phyloP scores from a whole-genome alignment of 2,797 vertebrate species.

The Pantherophis vulpinus region DNA sequence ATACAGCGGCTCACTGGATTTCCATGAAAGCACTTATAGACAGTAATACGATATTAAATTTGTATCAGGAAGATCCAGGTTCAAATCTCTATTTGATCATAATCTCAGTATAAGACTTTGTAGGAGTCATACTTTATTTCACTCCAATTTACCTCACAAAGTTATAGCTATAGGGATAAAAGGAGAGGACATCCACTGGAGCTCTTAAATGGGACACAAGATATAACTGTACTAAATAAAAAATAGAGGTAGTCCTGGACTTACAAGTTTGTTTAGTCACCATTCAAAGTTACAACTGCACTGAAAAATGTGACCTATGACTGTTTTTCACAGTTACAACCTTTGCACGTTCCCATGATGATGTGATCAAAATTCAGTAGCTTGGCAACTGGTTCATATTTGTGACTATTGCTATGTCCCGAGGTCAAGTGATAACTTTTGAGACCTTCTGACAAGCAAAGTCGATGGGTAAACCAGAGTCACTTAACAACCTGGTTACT shows the following conservation, averaged over 20 bases:
- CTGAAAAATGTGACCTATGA: too few species aligned
- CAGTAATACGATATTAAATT: background rate
- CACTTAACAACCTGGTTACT: background rate
- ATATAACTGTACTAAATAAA: background rate
- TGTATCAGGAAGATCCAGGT: background rate
- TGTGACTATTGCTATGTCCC: background rate
- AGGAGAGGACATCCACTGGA: background rate
- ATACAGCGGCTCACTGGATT: background rate
- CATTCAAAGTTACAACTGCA: too few species aligned
- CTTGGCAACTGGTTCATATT: background rate
- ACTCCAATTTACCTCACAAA: background rate
- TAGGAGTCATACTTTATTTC: background rate
- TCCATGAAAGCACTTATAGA: background rate
- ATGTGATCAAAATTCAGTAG: background rate
- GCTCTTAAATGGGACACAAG: background rate
- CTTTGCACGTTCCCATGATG: background rate
- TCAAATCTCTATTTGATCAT: background rate
- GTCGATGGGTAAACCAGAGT: background rate
- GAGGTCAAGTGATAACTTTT: too few species aligned
- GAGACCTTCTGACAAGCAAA: too few species aligned
- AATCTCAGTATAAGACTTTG: background rate
- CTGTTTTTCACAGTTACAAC: too few species aligned
- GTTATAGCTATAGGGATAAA: background rate
- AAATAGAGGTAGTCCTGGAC: too few species aligned
- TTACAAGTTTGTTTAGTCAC: too few species aligned